Percentiles rank a stretch among this genome's conserved stretches.
Conservation (phyloP, 1,140 invertebrate species). For the Chymomyza costata region DNA sequence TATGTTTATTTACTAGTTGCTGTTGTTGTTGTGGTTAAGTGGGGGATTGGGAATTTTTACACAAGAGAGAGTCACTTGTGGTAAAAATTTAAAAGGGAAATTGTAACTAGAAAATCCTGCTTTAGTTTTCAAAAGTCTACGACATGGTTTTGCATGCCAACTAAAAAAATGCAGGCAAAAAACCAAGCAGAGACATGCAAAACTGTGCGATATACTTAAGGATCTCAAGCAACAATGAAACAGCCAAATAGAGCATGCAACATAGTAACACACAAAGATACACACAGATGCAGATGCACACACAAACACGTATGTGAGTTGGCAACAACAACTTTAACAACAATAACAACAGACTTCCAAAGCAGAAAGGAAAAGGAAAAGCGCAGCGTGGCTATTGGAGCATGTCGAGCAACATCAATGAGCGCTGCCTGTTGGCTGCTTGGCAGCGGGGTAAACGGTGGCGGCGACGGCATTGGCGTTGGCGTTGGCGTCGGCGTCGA, state of each 20-base stretch:
- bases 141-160: too few species aligned
- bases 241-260: conserved; percentile 47
- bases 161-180: background rate
- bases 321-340: conserved; percentile 28
- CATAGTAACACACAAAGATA: conserved; percentile 21
- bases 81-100: too few species aligned
- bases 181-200: conserved; percentile 2
- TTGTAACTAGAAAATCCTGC: too few species aligned
- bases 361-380: conserved; percentile 35
- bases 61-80: too few species aligned
- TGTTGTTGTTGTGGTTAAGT: too few species aligned
- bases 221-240: conserved; percentile 17
- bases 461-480: conserved; percentile 18
- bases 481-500: conserved; percentile 41
- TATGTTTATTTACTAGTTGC: too few species aligned
- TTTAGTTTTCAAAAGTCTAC: too few species aligned
- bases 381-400: conserved; percentile 57
- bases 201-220: conserved; percentile 37
- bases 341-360: background rate
- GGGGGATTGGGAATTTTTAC: too few species aligned
- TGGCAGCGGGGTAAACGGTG: too few species aligned
- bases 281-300: background rate
- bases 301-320: conserved; percentile 41
- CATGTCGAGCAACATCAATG: conserved; percentile 60
- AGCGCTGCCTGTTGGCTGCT: conserved; percentile 22